phyloP scores from a whole-genome alignment of 2,888 invertebrate genomes.

The Pterostichus niger region DNA sequence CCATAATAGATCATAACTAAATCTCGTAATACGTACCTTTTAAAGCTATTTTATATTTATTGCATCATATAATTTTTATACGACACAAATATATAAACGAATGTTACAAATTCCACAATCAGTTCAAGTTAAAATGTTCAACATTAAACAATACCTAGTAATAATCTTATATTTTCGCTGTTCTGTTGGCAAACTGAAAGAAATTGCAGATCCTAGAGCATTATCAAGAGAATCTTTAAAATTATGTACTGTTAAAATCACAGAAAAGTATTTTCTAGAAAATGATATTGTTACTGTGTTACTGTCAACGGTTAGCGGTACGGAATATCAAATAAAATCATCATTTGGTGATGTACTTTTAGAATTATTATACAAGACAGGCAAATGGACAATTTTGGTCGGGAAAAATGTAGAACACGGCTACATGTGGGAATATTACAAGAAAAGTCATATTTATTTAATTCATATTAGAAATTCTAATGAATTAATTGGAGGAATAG shows the following conservation, averaged over 20 bases:
- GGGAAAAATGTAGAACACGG: not conserved
- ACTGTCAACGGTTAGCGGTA: not conserved
- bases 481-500: slow-evolving; percentile 19
- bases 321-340: not conserved
- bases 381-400: not conserved
- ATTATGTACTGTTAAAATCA: slow-evolving; percentile 23
- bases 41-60: slow-evolving; percentile 21
- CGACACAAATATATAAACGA: not conserved
- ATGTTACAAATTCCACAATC: not conserved
- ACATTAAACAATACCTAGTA: not conserved
- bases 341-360: slow-evolving; percentile 8
- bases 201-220: not conserved
- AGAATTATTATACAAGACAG: not conserved
- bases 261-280: slow-evolving; percentile 6
- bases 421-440: slow-evolving; percentile 4
- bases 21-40: not conserved
- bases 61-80: slow-evolving; percentile 21
- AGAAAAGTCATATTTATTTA: slow-evolving; percentile 38
- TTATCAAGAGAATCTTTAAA: not conserved
- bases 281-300: slow-evolving; percentile 6
- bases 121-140: slow-evolving; percentile 6
- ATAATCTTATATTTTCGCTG: not conserved
- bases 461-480: slow-evolving; percentile 4
- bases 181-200: not conserved
- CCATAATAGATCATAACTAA: no score